Evolutionary conservation across 2,888 invertebrate species (phyloP).

Genomic region (Polydrusus pterygomalis): DNA sequence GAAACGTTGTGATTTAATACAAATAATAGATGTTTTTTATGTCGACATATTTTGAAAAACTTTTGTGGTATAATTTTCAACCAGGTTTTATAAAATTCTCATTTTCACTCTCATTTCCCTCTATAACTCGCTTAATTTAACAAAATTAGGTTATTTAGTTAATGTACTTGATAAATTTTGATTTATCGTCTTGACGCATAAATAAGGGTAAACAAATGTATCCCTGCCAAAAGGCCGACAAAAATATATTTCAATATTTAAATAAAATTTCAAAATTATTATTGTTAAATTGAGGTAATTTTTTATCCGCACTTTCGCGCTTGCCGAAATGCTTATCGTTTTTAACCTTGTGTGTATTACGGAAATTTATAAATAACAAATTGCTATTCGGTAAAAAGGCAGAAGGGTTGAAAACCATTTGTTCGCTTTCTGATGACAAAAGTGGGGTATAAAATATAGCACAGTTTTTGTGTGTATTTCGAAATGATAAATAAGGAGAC

Average conservation of each 20-base stretch:
- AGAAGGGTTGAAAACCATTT: conserved; percentile 28
- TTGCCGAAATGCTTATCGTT: conserved; percentile 18
- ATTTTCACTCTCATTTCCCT: not conserved
- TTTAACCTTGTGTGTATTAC: conserved; percentile 1
- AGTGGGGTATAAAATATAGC: conserved; percentile 14
- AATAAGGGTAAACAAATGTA: conserved; percentile 7
- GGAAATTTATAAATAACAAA: conserved; percentile 11
- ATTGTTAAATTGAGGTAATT: not conserved
- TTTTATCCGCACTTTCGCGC: not conserved
- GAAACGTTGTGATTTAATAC: too few relatives aligned
- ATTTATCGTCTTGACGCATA: not conserved
- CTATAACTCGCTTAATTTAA: not conserved
- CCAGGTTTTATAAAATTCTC: too few relatives aligned
- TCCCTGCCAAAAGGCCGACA: not conserved
- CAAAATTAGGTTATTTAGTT: conserved; percentile 9
- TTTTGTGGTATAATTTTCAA: too few relatives aligned
- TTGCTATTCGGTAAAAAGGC: conserved; percentile 3
- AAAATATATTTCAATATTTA: conserved; percentile 4
- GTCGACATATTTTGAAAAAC: too few relatives aligned
- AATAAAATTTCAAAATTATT: conserved; percentile 6
- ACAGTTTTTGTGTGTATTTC: conserved; percentile 21
- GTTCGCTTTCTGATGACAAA: conserved; percentile 17
- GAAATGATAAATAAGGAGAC: conserved; percentile 34
- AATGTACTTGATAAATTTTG: conserved; percentile 8
- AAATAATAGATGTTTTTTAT: too few relatives aligned